Percentiles rank a stretch among this genome's conserved stretches.
These are phyloP conservation scores for Alethe diademata DNA, from an alignment of 2,113 vertebrate genomes.

Conservation along the genomic window DNA sequence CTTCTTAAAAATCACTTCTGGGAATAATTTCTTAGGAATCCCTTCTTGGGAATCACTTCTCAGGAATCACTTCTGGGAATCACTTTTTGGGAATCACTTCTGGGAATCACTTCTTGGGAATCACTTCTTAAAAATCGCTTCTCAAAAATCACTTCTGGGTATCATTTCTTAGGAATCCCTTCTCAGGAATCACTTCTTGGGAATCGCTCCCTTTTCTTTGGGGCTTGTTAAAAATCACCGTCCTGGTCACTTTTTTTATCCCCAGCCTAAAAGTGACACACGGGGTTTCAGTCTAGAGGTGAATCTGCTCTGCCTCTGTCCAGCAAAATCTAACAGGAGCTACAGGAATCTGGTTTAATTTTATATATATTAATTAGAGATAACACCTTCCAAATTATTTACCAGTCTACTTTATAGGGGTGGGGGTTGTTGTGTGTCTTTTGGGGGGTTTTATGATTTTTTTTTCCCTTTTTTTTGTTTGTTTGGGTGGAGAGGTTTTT, in stretches of 20 bases:
- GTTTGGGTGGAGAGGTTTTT: background rate
- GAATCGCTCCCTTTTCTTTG: background rate
- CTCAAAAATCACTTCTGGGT: background rate
- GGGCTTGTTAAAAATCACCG: background rate
- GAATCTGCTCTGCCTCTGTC: background rate
- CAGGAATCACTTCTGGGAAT: no score
- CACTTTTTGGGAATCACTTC: background rate
- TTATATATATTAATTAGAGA: background rate
- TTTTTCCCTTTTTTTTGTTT: fast-evolving
- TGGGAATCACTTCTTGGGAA: background rate
- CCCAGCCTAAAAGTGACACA: background rate
- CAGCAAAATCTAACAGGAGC: background rate
- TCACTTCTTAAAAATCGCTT: background rate
- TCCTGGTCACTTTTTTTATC: background rate
- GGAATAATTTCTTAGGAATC: background rate
- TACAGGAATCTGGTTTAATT: background rate
- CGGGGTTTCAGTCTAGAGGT: background rate
- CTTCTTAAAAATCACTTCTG: background rate
- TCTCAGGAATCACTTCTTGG: background rate
- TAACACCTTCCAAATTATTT: background rate
- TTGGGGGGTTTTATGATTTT: background rate
- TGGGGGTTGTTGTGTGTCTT: background rate
- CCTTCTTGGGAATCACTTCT: background rate
- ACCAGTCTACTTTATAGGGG: background rate
- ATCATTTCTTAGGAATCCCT: background rate